Percentiles rank a stretch among this genome's conserved stretches.
Conservation (phyloP, 1,140 invertebrate species). For the Pachypeltis micranthus region DNA sequence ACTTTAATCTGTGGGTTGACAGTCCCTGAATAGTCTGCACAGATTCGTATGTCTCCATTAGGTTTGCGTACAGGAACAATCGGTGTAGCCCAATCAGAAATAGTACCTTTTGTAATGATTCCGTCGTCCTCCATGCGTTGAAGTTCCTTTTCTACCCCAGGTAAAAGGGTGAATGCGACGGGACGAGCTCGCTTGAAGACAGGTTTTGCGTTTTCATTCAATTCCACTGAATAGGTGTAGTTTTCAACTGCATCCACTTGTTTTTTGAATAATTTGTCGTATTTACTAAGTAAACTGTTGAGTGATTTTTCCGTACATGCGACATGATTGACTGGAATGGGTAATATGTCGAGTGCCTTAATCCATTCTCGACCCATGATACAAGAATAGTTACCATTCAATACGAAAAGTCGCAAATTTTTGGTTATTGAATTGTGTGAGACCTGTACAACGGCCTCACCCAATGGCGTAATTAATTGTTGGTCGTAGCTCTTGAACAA, state of each 20-base stretch:
- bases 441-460: neutral
- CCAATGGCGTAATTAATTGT: neutral
- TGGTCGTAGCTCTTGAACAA: neutral
- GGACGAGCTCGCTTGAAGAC: neutral
- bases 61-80: conserved; percentile 39
- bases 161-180: neutral
- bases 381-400: neutral
- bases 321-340: neutral
- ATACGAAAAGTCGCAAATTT: neutral
- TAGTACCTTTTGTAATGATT: conserved; percentile 32
- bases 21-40: conserved; percentile 39
- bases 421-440: neutral
- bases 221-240: neutral
- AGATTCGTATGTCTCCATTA: conserved; percentile 36
- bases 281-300: neutral
- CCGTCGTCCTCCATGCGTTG: conserved; percentile 30
- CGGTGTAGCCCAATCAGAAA: conserved; percentile 40
- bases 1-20: conserved; percentile 29
- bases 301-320: neutral
- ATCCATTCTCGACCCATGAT: conserved; percentile 4
- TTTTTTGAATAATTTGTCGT: neutral
- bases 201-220: neutral
- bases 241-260: neutral
- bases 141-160: conserved; percentile 27
- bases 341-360: neutral